Conservation (phyloP, 2,113 vertebrate genomes). For the Gnathonemus longibarbis region DNA sequence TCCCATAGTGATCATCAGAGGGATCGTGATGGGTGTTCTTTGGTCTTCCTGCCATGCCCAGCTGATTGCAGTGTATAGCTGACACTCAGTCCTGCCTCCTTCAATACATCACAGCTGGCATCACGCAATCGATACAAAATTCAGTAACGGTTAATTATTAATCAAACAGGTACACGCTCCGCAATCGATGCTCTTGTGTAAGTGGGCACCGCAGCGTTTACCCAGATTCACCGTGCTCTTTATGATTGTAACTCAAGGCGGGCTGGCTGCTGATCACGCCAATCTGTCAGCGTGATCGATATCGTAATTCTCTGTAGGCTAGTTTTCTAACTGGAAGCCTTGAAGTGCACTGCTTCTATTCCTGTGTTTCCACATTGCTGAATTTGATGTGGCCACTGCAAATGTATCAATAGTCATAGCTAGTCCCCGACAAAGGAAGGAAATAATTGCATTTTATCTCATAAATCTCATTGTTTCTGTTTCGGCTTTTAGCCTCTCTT, state of each 20-base stretch:
- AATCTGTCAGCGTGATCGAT: background rate
- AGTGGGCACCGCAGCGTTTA: background rate
- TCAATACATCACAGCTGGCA: slow-evolving; percentile 29
- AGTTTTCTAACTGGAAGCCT: background rate
- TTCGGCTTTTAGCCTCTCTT: slow-evolving; percentile 9
- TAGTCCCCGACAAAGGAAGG: background rate
- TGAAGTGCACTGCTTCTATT: background rate
- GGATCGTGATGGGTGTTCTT: background rate
- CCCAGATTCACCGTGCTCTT: background rate
- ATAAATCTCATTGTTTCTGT: background rate
- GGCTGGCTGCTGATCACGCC: background rate
- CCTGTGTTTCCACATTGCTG: background rate
- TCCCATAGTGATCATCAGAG: background rate
- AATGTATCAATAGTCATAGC: background rate
- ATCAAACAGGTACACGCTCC: slow-evolving; percentile 30
- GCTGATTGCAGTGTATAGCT: slow-evolving; percentile 23
- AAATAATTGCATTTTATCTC: background rate
- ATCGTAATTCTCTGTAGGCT: background rate
- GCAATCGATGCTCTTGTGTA: slow-evolving; percentile 33
- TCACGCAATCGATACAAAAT: slow-evolving; percentile 31
- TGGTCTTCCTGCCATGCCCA: slow-evolving; percentile 13
- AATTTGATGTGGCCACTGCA: background rate
- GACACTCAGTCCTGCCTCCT: slow-evolving; percentile 30
- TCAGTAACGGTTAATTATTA: slow-evolving; percentile 41
- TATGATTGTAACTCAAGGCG: background rate